Conservation (phyloP, 2,797 vertebrate species). For the Smutsia gigantea region DNA sequence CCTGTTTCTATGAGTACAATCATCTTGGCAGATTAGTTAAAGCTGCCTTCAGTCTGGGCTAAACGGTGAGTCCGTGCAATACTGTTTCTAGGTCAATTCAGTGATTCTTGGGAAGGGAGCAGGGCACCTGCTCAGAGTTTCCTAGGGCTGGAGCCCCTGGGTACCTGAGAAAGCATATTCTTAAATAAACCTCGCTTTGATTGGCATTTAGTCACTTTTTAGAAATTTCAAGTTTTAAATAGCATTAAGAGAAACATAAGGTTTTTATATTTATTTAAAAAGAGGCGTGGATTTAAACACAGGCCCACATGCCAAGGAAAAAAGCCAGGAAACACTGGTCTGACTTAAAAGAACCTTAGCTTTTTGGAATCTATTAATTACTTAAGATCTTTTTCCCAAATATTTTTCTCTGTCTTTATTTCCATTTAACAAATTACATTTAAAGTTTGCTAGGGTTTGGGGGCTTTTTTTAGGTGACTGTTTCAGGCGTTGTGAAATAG, state of each 20-base stretch:
- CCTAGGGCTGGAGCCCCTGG: background rate
- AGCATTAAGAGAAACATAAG: background rate
- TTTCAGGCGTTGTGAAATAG: background rate
- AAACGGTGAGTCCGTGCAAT: background rate
- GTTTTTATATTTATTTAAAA: slow-evolving; percentile 2
- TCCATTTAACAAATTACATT: background rate
- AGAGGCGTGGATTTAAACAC: background rate
- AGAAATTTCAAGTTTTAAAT: background rate
- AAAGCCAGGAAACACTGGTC: background rate
- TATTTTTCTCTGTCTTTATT: background rate
- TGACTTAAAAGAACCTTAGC: background rate
- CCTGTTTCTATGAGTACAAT: background rate
- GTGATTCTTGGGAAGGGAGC: background rate
- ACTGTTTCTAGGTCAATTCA: background rate
- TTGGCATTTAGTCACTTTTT: background rate
- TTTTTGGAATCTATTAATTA: background rate
- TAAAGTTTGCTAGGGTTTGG: background rate
- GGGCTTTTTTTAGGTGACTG: background rate
- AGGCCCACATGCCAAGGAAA: background rate
- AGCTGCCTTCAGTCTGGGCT: background rate
- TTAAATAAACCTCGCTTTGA: background rate
- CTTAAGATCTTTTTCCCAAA: background rate
- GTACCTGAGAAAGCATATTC: background rate
- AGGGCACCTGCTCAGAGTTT: background rate
- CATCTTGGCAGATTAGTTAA: background rate